A percentile compares a stretch with the other conserved stretches of the same genome.
phyloP scores from a whole-genome alignment of 1,140 invertebrate species.

The Berghia stephanieae region DNA sequence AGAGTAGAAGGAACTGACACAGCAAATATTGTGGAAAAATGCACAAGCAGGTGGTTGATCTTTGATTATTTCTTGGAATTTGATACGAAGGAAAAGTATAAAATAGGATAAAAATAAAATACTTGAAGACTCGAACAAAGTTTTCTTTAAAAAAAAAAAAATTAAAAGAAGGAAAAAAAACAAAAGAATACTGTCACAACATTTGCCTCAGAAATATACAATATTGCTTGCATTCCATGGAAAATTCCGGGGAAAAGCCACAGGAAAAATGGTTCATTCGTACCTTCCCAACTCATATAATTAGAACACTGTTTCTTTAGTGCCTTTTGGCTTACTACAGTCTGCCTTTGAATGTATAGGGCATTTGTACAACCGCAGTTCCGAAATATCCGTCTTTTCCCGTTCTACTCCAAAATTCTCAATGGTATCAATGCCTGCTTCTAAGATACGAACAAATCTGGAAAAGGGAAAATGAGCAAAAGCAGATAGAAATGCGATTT shows the following conservation, averaged over 20 bases:
- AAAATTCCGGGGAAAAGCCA: no score
- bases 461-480: not conserved
- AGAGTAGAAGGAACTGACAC: no score
- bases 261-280: no score
- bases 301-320: conserved; percentile 29
- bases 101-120: not conserved
- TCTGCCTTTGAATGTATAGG: no score
- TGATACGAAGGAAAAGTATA: no score
- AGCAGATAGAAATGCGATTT: not conserved
- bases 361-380: conserved; percentile 18
- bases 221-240: no score
- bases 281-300: no score
- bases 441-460: conserved; percentile 33
- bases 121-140: not conserved
- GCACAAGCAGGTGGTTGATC: no score
- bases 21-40: no score
- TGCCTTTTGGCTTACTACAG: not conserved
- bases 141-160: conserved; percentile 23
- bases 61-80: no score
- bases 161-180: conserved; percentile 31
- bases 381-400: conserved; percentile 22
- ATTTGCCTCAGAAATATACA: no score
- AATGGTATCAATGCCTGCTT: conserved; percentile 23
- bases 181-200: no score
- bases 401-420: conserved; percentile 9